phyloP scores from a whole-genome alignment of 2,888 invertebrate genomes.

The Pachycephus smyrnensis region DNA sequence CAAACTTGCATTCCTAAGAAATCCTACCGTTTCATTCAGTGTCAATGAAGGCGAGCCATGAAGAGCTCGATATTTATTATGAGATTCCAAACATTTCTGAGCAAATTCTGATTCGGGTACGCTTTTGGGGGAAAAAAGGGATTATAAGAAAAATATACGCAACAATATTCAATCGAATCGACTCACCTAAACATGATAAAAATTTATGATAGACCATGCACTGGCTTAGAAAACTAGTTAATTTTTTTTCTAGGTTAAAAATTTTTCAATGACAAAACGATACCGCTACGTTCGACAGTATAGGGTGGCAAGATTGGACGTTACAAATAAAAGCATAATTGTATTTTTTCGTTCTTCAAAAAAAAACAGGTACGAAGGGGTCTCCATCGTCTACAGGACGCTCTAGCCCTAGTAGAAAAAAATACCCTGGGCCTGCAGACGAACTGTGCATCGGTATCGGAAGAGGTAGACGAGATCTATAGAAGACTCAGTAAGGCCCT shows the following conservation, averaged over 20 bases:
- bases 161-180: not conserved
- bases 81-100: slow-evolving; percentile 42
- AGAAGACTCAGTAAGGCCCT: slow-evolving; percentile 87
- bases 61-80: slow-evolving; percentile 50
- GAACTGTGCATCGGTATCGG: slow-evolving; percentile 89
- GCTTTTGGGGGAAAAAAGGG: not conserved
- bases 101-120: slow-evolving; percentile 34
- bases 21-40: slow-evolving; percentile 46
- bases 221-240: not conserved
- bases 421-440: slow-evolving; percentile 89
- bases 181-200: not conserved
- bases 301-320: not conserved
- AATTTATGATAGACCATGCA: not conserved
- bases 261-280: not conserved
- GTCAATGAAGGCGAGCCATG: slow-evolving; percentile 47
- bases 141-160: not conserved
- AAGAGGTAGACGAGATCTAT: slow-evolving; percentile 95
- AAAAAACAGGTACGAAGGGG: slow-evolving; percentile 78
- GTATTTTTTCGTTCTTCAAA: not conserved
- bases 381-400: slow-evolving; percentile 89
- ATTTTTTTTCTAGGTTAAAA: slow-evolving; percentile 1
- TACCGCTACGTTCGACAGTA: not conserved
- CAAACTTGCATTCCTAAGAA: not conserved
- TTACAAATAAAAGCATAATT: not conserved
- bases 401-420: slow-evolving; percentile 85